Evolutionary conservation across 2,888 invertebrate genomes (phyloP).

Genomic region (Atethmia centrago): DNA sequence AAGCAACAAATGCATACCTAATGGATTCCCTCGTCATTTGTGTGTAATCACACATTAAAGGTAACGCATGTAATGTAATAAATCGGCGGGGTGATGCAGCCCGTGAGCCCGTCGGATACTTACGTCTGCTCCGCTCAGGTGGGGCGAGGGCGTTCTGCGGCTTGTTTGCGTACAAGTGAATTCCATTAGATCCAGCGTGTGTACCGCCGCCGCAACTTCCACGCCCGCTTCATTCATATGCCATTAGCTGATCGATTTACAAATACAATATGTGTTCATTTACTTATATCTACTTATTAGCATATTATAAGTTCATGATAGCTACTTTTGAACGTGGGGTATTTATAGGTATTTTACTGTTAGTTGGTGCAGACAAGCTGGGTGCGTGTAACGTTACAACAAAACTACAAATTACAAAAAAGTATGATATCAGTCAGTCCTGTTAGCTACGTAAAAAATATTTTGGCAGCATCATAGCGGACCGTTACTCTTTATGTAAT

Average conservation of each 20-base stretch:
- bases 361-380: slow-evolving; percentile 1
- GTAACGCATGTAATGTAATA: slow-evolving; percentile 65
- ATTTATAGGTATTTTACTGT: not conserved
- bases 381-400: not conserved
- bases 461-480: slow-evolving; percentile 45
- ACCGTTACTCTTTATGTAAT: slow-evolving; percentile 74
- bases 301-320: slow-evolving; percentile 44
- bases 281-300: slow-evolving; percentile 68
- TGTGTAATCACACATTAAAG: slow-evolving; percentile 48
- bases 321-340: slow-evolving; percentile 26
- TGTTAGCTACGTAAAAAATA: slow-evolving; percentile 36
- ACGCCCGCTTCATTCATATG: slow-evolving; percentile 88
- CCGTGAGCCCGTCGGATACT: slow-evolving; percentile 71
- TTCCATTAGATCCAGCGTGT: slow-evolving; percentile 89
- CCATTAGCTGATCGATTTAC: slow-evolving; percentile 89
- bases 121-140: slow-evolving; percentile 74
- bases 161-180: slow-evolving; percentile 90
- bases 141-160: slow-evolving; percentile 82
- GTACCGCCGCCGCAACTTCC: slow-evolving; percentile 84
- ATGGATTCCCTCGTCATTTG: slow-evolving; percentile 12
- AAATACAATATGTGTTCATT: slow-evolving; percentile 82
- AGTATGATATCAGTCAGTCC: not conserved
- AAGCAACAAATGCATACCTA: not conserved
- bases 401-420: slow-evolving; percentile 2
- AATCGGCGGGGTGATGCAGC: slow-evolving; percentile 66